Percentiles rank a stretch among this genome's conserved stretches.
Conservation (phyloP, 2,797 vertebrate genomes). For the Furcifer pardalis region DNA sequence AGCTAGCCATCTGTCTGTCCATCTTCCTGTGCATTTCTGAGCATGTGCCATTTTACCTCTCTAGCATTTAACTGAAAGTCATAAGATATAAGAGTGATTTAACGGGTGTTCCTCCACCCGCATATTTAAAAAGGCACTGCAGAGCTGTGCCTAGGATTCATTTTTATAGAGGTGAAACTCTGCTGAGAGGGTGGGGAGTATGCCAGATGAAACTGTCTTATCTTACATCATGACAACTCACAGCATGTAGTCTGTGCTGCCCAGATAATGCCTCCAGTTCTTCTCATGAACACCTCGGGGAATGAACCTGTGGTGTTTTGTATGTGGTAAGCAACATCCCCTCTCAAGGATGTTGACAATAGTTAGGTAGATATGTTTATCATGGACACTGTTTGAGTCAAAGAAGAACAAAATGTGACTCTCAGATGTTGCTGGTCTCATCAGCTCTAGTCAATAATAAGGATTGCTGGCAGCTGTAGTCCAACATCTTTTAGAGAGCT, state of each 20-base stretch:
- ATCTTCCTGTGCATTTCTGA: constrained; percentile 20
- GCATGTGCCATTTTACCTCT: background rate
- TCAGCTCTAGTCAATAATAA: background rate
- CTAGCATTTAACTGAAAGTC: constrained; percentile 8
- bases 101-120: background rate
- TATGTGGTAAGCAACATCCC: too few species aligned
- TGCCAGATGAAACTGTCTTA: background rate
- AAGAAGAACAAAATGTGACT: too few species aligned
- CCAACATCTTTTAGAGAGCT: background rate
- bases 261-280: too few species aligned
- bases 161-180: background rate
- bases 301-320: background rate
- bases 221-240: too few species aligned
- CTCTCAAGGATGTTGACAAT: background rate
- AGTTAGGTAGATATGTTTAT: background rate
- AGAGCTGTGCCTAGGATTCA: background rate
- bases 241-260: background rate
- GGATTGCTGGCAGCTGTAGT: background rate
- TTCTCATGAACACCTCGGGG: too few species aligned
- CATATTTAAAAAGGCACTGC: background rate
- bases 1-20: constrained; percentile 35
- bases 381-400: too few species aligned
- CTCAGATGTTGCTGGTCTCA: too few species aligned
- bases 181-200: background rate
- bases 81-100: constrained; percentile 1